Percentiles rank a stretch among this genome's conserved stretches.
These are phyloP conservation scores for Stomorhina lunata DNA, from an alignment of 2,888 invertebrate genomes.

Conservation along the genomic window DNA sequence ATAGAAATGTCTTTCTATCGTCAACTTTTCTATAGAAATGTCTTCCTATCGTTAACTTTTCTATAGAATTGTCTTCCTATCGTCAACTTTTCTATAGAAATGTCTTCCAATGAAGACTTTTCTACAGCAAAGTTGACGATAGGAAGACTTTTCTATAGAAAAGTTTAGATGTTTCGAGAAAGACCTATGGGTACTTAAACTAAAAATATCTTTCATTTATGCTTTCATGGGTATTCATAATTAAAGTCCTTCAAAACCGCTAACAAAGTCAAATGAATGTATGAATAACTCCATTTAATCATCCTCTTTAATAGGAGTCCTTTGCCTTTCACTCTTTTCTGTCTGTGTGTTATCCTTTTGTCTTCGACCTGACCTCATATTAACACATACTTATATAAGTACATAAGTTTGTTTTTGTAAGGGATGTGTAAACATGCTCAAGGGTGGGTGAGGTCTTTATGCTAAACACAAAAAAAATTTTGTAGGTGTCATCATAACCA, in stretches of 20 bases:
- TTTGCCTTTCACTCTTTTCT: neutral
- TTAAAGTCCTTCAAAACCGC: neutral
- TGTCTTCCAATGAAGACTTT: too few relatives aligned
- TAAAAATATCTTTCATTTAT: neutral
- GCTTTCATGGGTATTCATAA: neutral
- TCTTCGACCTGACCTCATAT: constrained; percentile 56
- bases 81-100: too few relatives aligned
- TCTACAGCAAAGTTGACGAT: too few relatives aligned
- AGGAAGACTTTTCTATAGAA: too few relatives aligned
- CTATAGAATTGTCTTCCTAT: too few relatives aligned
- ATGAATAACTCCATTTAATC: constrained; percentile 34
- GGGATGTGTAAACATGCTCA: constrained; percentile 55
- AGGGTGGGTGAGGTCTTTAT: constrained; percentile 25
- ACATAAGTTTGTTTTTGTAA: constrained; percentile 28
- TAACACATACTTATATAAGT: too few relatives aligned
- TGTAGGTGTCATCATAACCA: constrained; percentile 50
- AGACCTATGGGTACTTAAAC: neutral
- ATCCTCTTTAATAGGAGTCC: neutral
- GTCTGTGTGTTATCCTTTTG: constrained; percentile 1
- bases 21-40: too few relatives aligned
- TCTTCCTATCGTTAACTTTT: too few relatives aligned
- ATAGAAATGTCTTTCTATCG: too few relatives aligned
- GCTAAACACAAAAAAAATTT: neutral
- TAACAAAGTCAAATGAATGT: constrained; percentile 29
- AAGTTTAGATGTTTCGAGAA: too few relatives aligned